Conservation (phyloP, 1,140 invertebrate genomes). For the Drosophila insularis region DNA sequence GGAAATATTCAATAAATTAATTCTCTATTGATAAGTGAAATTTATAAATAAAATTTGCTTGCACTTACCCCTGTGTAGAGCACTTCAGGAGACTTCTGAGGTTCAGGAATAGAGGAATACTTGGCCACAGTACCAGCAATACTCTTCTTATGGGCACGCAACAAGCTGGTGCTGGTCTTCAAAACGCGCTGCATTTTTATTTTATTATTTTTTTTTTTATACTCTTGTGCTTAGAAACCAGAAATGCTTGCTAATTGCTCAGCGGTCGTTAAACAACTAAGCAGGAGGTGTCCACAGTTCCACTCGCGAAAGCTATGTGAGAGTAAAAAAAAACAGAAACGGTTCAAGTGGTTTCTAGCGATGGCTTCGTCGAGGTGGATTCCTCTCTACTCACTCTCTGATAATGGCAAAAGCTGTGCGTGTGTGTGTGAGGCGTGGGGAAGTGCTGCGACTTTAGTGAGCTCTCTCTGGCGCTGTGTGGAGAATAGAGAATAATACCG, state of each 20-base stretch:
- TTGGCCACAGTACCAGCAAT: slow-evolving; percentile 48
- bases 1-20: neutral
- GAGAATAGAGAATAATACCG: slow-evolving; percentile 3
- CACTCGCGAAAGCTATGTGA: slow-evolving; percentile 35
- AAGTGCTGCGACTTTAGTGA: neutral
- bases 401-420: neutral
- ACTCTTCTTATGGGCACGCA: slow-evolving; percentile 50
- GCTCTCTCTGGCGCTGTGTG: neutral
- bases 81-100: slow-evolving; percentile 67
- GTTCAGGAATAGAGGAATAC: slow-evolving; percentile 62
- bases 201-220: slow-evolving; percentile 23
- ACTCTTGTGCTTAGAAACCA: slow-evolving; percentile 11
- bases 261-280: slow-evolving; percentile 46
- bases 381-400: neutral
- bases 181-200: slow-evolving; percentile 68
- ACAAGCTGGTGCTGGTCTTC: slow-evolving; percentile 47
- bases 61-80: slow-evolving; percentile 76
- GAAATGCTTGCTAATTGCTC: slow-evolving; percentile 39
- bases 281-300: neutral
- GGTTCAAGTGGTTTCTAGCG: slow-evolving; percentile 16
- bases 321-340: slow-evolving; percentile 17
- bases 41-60: neutral
- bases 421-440: neutral
- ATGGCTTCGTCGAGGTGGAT: neutral
- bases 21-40: slow-evolving; percentile 20